phyloP scores from a whole-genome alignment of 2,888 invertebrate species.

The Andrena flavipes region DNA sequence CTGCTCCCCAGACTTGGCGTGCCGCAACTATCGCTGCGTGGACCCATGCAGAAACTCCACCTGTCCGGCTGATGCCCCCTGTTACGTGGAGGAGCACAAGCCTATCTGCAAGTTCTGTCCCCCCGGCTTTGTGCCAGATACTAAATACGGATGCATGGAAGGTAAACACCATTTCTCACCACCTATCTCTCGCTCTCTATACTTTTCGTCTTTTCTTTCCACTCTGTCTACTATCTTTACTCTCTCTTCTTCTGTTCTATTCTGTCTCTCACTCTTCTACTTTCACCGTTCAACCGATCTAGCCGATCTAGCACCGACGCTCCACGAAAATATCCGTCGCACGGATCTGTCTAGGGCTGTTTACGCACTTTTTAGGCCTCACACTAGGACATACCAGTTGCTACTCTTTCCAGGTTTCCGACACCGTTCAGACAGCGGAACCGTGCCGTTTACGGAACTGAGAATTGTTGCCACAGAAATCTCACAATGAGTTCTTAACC shows the following conservation, averaged over 20 bases:
- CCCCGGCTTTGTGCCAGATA: conserved; percentile 95
- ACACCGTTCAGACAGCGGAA: conserved; percentile 58
- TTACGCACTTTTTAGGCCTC: conserved; percentile 46
- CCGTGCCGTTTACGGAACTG: background rate
- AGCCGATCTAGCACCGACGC: background rate
- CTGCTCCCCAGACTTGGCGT: conserved; percentile 93
- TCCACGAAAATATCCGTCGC: background rate
- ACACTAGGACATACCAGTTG: conserved; percentile 68
- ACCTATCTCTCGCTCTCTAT: conserved; percentile 64
- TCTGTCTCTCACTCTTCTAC: background rate
- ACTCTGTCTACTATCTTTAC: conserved; percentile 14
- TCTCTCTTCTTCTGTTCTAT: background rate
- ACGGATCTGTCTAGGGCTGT: conserved; percentile 27
- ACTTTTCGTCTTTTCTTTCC: conserved; percentile 34
- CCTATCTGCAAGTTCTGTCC: conserved; percentile 98
- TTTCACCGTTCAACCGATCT: conserved; percentile 19
- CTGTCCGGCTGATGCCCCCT: conserved; percentile 94
- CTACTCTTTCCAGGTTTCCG: conserved; percentile 69
- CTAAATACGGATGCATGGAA: conserved; percentile 97
- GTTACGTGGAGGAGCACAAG: conserved; percentile 97
- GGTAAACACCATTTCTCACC: conserved; percentile 89
- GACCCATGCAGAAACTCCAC: conserved; percentile 95
- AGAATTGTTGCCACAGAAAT: too few species aligned
- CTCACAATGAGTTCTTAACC: background rate
- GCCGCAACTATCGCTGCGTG: conserved; percentile 95